Conservation (phyloP, 2,888 invertebrate species). For the Stomorhina lunata region DNA sequence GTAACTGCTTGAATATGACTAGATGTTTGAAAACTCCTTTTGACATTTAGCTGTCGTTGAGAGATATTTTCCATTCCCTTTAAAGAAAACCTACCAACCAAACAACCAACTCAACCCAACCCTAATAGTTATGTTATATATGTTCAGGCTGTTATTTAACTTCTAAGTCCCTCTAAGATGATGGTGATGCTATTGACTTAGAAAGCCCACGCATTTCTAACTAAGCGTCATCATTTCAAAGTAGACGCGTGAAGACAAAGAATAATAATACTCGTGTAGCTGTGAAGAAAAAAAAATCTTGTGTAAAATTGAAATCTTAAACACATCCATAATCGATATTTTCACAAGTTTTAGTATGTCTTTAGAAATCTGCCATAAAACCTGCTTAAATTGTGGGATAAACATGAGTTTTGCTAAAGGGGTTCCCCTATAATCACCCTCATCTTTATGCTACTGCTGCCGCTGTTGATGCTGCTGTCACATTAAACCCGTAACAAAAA, state of each 20-base stretch:
- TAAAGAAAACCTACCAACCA: too few species aligned
- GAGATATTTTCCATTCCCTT: conserved; percentile 43
- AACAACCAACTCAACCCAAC: too few species aligned
- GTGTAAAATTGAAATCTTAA: conserved; percentile 25
- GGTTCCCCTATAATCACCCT: background rate
- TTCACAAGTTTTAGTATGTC: conserved; percentile 47
- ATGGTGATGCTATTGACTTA: conserved; percentile 18
- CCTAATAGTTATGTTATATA: background rate
- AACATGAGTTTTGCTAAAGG: background rate
- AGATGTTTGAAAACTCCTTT: too few species aligned
- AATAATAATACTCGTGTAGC: background rate
- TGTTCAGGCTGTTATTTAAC: conserved; percentile 31
- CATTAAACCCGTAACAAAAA: conserved; percentile 7
- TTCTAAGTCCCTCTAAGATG: conserved; percentile 22
- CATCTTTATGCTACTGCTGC: background rate
- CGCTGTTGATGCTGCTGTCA: background rate
- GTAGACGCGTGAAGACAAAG: background rate
- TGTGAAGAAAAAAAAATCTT: background rate
- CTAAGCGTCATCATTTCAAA: background rate
- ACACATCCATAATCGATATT: conserved; percentile 48
- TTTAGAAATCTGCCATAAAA: conserved; percentile 28
- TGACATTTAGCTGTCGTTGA: conserved; percentile 59
- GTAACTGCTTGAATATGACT: background rate
- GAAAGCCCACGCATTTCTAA: conserved; percentile 49
- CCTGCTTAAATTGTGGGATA: conserved; percentile 8